Percentiles rank a stretch among this genome's conserved stretches.
These are phyloP conservation scores for Phymorhynchus buccinoides DNA, from an alignment of 1,140 invertebrate genomes.

Conservation along the genomic window DNA sequence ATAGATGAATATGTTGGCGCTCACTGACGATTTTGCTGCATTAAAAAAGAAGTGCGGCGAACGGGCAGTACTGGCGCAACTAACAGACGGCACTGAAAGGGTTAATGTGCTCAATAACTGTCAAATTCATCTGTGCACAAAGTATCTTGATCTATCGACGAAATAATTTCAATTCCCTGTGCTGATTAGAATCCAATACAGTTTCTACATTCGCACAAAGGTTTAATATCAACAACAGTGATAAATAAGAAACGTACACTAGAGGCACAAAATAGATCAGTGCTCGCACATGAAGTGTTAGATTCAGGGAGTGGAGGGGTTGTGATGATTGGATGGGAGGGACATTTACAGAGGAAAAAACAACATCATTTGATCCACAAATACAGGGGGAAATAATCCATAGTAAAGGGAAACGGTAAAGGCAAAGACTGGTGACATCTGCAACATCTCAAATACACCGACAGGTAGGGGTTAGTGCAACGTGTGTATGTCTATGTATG, in stretches of 20 bases:
- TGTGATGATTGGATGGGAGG: no score
- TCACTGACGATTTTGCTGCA: no score
- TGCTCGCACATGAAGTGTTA: not conserved
- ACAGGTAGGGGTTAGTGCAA: not conserved
- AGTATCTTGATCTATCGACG: no score
- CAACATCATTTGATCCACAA: not conserved
- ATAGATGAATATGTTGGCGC: no score
- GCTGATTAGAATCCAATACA: not conserved
- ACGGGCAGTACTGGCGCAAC: no score
- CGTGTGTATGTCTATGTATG: not conserved
- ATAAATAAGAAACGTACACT: not conserved
- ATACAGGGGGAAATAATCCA: not conserved
- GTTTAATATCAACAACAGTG: not conserved
- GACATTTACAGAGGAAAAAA: not conserved
- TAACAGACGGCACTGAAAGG: no score
- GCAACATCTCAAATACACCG: not conserved
- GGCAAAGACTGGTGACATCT: constrained; percentile 11
- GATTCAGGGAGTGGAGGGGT: not conserved
- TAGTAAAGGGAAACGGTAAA: not conserved
- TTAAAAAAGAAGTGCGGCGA: no score
- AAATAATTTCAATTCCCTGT: not conserved
- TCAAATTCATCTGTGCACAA: no score
- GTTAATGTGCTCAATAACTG: no score
- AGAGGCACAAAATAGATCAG: not conserved
- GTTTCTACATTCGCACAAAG: not conserved